Percentiles rank a stretch among this genome's conserved stretches.
phyloP scores from a whole-genome alignment of 2,888 invertebrate species.

The Lymantria monacha region DNA sequence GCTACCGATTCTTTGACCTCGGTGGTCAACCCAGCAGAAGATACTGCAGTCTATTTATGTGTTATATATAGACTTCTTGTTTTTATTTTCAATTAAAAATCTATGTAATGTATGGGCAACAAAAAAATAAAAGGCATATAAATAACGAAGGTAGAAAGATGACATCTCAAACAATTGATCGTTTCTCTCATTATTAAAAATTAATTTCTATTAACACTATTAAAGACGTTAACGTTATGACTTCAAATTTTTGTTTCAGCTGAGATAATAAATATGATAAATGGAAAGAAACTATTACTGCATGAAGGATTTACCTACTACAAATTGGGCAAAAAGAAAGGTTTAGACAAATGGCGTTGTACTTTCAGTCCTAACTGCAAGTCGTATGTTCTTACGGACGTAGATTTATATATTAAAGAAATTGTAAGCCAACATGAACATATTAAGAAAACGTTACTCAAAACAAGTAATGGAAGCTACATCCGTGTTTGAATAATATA shows the following conservation, averaged over 20 bases:
- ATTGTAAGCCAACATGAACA: conserved; percentile 14
- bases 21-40: too few species aligned
- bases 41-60: too few species aligned
- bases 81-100: too few species aligned
- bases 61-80: too few species aligned
- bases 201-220: too few species aligned
- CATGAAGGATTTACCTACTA: conserved; percentile 10
- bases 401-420: not conserved
- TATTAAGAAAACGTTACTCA: conserved; percentile 9
- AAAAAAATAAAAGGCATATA: too few species aligned
- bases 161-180: too few species aligned
- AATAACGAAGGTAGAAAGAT: too few species aligned
- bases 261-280: conserved; percentile 28
- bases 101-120: too few species aligned
- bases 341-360: conserved; percentile 7
- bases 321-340: conserved; percentile 1
- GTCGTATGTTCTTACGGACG: conserved; percentile 3
- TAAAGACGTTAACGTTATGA: too few species aligned
- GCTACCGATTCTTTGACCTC: too few species aligned
- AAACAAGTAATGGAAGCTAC: conserved; percentile 1
- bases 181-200: too few species aligned
- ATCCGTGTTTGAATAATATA: not conserved
- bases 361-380: conserved; percentile 4
- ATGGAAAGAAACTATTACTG: conserved; percentile 21
- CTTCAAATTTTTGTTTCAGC: conserved; percentile 6